Conservation (phyloP, 2,888 invertebrate genomes). For the Cyrtodaria siliqua region DNA sequence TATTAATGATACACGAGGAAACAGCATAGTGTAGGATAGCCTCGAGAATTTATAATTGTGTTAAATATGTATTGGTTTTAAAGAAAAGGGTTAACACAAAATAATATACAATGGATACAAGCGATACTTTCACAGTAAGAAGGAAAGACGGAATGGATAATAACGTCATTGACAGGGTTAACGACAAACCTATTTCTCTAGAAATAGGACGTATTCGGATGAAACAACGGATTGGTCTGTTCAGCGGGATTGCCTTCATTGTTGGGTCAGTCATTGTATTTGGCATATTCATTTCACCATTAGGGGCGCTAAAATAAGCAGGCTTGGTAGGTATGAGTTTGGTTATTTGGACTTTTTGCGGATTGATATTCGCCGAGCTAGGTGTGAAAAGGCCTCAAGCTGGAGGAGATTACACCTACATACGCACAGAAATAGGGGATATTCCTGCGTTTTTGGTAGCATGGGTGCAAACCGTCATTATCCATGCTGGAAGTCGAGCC, state of each 20-base stretch:
- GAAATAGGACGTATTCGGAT: slow-evolving; percentile 34
- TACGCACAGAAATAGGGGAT: slow-evolving; percentile 82
- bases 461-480: slow-evolving; percentile 83
- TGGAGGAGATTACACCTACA: slow-evolving; percentile 93
- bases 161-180: not conserved
- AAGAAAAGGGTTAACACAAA: too few species aligned
- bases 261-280: slow-evolving; percentile 89
- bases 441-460: slow-evolving; percentile 88
- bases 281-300: slow-evolving; percentile 99
- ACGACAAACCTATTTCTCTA: not conserved
- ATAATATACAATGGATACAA: not conserved
- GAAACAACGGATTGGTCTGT: slow-evolving; percentile 43
- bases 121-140: not conserved
- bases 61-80: too few species aligned
- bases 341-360: slow-evolving; percentile 61
- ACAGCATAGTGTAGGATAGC: too few species aligned
- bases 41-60: too few species aligned
- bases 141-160: not conserved
- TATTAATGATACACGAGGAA: too few species aligned
- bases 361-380: slow-evolving; percentile 91
- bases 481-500: slow-evolving; percentile 80
- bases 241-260: slow-evolving; percentile 41
- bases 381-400: slow-evolving; percentile 92
- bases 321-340: slow-evolving; percentile 93
- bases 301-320: slow-evolving; percentile 93